Conservation (phyloP, 2,888 invertebrate species). For the Furcula furcula region DNA sequence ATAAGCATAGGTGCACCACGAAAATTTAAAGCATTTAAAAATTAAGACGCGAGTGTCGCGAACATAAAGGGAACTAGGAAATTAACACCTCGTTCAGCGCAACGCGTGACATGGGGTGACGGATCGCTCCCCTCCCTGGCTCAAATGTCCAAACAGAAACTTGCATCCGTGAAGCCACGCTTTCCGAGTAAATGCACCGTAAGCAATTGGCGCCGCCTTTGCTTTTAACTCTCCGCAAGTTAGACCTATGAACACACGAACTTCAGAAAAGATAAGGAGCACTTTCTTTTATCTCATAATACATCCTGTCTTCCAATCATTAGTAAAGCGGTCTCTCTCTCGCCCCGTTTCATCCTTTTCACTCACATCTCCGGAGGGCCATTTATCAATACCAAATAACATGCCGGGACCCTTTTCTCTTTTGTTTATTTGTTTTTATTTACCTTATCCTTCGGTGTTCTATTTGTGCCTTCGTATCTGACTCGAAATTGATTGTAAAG, state of each 20-base stretch:
- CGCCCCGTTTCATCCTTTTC: slow-evolving; percentile 61
- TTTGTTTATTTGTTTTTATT: slow-evolving; percentile 78
- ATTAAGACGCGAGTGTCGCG: too few species aligned
- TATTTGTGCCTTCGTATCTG: slow-evolving; percentile 65
- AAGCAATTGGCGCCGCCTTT: slow-evolving; percentile 49
- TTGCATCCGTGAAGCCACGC: slow-evolving; percentile 50
- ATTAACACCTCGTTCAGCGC: slow-evolving; percentile 55
- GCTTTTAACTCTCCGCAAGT: slow-evolving; percentile 27
- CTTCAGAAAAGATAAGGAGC: slow-evolving; percentile 59
- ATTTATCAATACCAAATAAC: slow-evolving; percentile 82
- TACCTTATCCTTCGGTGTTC: slow-evolving; percentile 71
- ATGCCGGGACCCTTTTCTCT: slow-evolving; percentile 74
- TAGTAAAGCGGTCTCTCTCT: slow-evolving; percentile 61
- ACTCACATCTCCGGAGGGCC: slow-evolving; percentile 70
- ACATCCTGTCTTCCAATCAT: slow-evolving; percentile 66
- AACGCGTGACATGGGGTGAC: slow-evolving; percentile 62
- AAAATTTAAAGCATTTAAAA: too few species aligned
- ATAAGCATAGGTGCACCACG: slow-evolving; percentile 26
- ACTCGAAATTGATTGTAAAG: slow-evolving; percentile 78
- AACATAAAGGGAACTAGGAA: slow-evolving; percentile 42
- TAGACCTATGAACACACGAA: slow-evolving; percentile 23
- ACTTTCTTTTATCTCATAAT: slow-evolving; percentile 71
- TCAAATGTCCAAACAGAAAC: slow-evolving; percentile 45
- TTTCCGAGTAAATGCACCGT: slow-evolving; percentile 53
- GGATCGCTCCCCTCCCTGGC: slow-evolving; percentile 44